phyloP scores from a whole-genome alignment of 1,140 invertebrate genomes.

The Aporrectodea caliginosa region DNA sequence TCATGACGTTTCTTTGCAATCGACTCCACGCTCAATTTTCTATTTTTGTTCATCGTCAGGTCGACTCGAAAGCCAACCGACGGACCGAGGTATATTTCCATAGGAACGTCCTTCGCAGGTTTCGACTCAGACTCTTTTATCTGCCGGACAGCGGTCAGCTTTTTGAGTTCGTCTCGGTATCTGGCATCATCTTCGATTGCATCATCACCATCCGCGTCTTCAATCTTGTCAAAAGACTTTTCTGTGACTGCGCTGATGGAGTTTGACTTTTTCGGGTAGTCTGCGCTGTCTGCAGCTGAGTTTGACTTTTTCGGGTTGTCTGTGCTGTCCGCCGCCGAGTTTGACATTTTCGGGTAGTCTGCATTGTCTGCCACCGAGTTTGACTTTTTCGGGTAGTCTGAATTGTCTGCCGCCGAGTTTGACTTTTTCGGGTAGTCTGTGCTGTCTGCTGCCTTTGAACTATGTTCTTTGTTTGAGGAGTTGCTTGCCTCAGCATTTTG shows the following conservation, averaged over 20 bases:
- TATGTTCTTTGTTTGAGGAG: neutral
- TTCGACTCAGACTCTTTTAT: neutral
- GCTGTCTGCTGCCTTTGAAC: neutral
- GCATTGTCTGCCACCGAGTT: neutral
- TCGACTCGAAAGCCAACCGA: neutral
- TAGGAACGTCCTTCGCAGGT: neutral
- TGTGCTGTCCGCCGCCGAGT: neutral
- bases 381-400: too few relatives aligned
- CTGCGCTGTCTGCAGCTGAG: too few relatives aligned
- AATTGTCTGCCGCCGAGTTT: too few relatives aligned
- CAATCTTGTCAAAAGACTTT: neutral
- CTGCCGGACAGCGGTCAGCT: neutral
- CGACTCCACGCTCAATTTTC: neutral
- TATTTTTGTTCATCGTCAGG: neutral
- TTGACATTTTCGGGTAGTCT: too few relatives aligned
- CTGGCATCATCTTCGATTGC: neutral
- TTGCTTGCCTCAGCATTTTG: neutral
- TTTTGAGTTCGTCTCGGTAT: neutral
- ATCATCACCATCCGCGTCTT: neutral
- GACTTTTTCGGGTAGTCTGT: too few relatives aligned
- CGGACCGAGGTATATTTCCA: neutral
- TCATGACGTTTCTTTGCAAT: neutral
- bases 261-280: too few relatives aligned
- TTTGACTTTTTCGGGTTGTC: too few relatives aligned
- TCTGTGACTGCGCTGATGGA: neutral